Evolutionary conservation across 2,888 invertebrate genomes (phyloP).

Genomic region (Lasioglossum calceatum): DNA sequence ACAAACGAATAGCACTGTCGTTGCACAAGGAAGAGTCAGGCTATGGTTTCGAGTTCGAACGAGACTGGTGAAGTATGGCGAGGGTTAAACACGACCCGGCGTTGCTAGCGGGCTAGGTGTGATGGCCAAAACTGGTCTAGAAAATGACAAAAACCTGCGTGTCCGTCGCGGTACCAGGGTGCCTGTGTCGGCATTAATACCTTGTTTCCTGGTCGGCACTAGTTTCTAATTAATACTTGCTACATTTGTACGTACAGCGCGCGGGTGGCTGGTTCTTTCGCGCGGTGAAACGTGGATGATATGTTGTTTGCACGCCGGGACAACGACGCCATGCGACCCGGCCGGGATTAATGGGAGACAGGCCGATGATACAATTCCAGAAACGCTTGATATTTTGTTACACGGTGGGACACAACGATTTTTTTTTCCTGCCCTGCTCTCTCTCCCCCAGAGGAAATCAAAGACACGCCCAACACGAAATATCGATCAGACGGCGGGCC

Average conservation of each 20-base stretch:
- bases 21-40: background rate
- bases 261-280: constrained; percentile 53
- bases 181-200: constrained; percentile 48
- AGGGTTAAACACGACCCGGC: background rate
- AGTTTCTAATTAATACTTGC: constrained; percentile 63
- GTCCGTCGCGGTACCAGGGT: constrained; percentile 42
- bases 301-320: constrained; percentile 58
- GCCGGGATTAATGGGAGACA: constrained; percentile 57
- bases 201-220: constrained; percentile 54
- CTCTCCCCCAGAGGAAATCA: constrained; percentile 15
- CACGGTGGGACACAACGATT: constrained; percentile 36
- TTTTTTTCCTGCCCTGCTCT: constrained; percentile 1
- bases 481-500: constrained; percentile 6
- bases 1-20: background rate
- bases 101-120: constrained; percentile 2
- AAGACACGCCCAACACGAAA: constrained; percentile 19
- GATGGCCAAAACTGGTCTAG: constrained; percentile 33
- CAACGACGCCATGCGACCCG: constrained; percentile 55
- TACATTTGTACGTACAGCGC: constrained; percentile 53
- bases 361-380: constrained; percentile 57
- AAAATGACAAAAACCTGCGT: constrained; percentile 38
- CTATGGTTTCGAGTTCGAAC: background rate
- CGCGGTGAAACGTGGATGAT: constrained; percentile 55
- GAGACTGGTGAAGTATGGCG: background rate
- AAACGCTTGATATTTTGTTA: constrained; percentile 56